Evolutionary conservation across 2,888 invertebrate genomes (phyloP), one percentile per base, ranked within the genome.

Genomic region (Eurytoma adleriae): DNA sequence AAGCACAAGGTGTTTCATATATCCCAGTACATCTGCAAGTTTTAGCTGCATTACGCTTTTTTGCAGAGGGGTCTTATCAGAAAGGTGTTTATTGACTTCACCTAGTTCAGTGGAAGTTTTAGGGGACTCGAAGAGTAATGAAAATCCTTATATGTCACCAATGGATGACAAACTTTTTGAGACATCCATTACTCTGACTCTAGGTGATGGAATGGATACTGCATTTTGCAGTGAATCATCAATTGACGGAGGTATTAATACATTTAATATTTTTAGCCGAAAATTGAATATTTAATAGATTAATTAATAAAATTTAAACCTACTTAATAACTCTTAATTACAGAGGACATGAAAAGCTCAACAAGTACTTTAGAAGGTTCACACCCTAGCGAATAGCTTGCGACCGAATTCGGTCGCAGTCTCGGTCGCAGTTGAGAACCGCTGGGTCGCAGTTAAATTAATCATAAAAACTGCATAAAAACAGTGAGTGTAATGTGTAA

Each of bases 41-140:
- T n/a, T n/a, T n/a, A n/a, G n/a, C n/a, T n/a, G n/a, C n/a, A n/a
- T n/a, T n/a, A n/a, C n/a, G n/a, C n/a, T n/a, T n/a, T n/a, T n/a
- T n/a, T n/a, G n/a, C n/a, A n/a, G n/a, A n/a, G n/a, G n/a, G n/a
- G n/a, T n/a, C n/a, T n/a, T n/a, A n/a, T n/a, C n/a, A n/a, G n/a
- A n/a, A n/a, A n/a, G n/a, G n/a, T n/a, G n/a, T n/a, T n/a, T n/a
- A n/a, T n/a, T n/a, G n/a, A n/a, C n/a, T n/a, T n/a, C n/a, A n/a
- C n/a, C n/a, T n/a, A n/a, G 95, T 90, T 95, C 95, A 13, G 94
- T 95, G 50, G 95, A 95, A 91, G 92, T 95, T 82, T 90, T 95
- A 67, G 93, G 92, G 16, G 89, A 90, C 52, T 88, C 88, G 86
- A 89, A 88, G 50, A 89, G 88, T 54, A 88, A 89, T 54, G 84